phyloP scores from a whole-genome alignment of 2,113 vertebrate species.

The Elaphurus davidianus region DNA sequence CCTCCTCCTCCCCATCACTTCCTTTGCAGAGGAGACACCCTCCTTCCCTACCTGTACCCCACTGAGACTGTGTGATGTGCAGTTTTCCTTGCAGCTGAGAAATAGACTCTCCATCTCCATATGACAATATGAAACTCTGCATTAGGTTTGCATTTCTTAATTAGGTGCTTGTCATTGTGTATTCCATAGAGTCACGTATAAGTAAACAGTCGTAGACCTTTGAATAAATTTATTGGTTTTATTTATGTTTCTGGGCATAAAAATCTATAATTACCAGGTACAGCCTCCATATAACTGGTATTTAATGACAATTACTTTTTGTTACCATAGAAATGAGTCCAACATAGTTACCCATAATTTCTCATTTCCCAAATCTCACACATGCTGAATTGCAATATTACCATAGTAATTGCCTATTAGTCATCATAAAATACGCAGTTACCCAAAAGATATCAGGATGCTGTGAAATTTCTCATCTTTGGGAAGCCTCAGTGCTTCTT shows the following conservation, averaged over 20 bases:
- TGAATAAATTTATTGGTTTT: slow-evolving; percentile 87
- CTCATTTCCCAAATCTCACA: slow-evolving; percentile 84
- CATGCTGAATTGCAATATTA: slow-evolving; percentile 86
- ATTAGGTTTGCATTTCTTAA: slow-evolving; percentile 83
- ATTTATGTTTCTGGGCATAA: slow-evolving; percentile 86
- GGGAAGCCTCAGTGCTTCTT: slow-evolving; percentile 67
- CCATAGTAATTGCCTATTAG: slow-evolving; percentile 90
- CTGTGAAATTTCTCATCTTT: slow-evolving; percentile 83
- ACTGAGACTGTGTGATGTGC: not conserved
- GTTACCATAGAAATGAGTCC: slow-evolving; percentile 90
- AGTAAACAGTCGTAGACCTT: slow-evolving; percentile 84
- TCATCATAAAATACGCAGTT: slow-evolving; percentile 88
- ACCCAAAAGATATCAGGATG: slow-evolving; percentile 85
- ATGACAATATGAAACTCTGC: slow-evolving; percentile 73
- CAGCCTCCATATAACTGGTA: slow-evolving; percentile 82
- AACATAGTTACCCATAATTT: slow-evolving; percentile 87
- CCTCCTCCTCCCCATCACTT: not conserved
- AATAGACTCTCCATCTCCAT: slow-evolving; percentile 59
- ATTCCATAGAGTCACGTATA: slow-evolving; percentile 72
- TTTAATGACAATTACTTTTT: slow-evolving; percentile 90
- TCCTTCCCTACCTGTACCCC: not conserved
- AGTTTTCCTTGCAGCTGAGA: slow-evolving; percentile 29
- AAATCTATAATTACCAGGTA: slow-evolving; percentile 89
- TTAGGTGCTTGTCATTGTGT: slow-evolving; percentile 81
- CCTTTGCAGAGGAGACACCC: not conserved